Conservation (phyloP, 2,113 vertebrate genomes). For the Prionailurus viverrinus region DNA sequence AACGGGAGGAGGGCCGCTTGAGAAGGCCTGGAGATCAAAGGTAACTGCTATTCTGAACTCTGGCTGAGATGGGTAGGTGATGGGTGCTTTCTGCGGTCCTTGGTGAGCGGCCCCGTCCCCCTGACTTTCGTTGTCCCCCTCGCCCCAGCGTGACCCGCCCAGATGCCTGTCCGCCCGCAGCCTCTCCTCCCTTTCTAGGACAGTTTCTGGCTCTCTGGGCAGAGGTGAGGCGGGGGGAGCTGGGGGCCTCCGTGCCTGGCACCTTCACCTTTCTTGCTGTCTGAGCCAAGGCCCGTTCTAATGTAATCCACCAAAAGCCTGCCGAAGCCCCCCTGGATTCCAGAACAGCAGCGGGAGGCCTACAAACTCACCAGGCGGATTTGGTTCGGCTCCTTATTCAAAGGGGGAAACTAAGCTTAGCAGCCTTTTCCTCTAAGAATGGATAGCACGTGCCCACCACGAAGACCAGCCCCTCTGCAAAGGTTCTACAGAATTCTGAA, state of each 20-base stretch:
- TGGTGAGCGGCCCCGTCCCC: background rate
- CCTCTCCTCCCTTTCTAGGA: background rate
- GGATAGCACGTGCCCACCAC: background rate
- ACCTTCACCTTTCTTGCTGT: background rate
- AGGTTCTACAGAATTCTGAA: background rate
- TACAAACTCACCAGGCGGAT: background rate
- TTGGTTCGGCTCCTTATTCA: background rate
- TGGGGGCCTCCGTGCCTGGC: no score
- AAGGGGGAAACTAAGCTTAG: background rate
- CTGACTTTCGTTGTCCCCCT: background rate
- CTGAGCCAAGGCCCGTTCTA: background rate
- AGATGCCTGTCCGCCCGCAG: background rate
- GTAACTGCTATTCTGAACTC: background rate
- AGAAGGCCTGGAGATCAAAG: background rate
- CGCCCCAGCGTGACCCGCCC: no score
- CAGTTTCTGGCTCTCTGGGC: background rate
- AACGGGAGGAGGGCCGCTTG: background rate
- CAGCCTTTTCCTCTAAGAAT: background rate
- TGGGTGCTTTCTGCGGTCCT: no score
- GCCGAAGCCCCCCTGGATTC: background rate
- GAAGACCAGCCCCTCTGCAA: background rate
- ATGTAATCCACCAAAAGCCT: background rate
- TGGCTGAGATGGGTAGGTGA: background rate
- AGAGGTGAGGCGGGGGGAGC: background rate
- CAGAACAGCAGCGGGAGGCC: background rate